phyloP scores from a whole-genome alignment of 2,113 vertebrate species.

The Paramormyrops kingsleyae region DNA sequence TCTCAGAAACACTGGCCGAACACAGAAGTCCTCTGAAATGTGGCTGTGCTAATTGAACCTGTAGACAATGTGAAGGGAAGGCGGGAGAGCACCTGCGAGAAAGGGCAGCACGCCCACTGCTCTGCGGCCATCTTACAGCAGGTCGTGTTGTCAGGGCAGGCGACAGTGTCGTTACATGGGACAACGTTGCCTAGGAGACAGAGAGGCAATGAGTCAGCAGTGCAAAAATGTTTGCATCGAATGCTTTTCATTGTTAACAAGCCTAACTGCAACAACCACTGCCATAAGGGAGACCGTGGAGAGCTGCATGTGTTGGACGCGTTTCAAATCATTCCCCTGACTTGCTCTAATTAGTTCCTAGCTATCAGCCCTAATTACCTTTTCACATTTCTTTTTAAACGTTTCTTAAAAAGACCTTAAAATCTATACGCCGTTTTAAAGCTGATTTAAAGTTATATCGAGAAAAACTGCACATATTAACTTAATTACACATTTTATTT shows the following conservation, averaged over 20 bases:
- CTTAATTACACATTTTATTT: neutral
- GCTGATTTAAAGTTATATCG: neutral
- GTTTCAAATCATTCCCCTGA: neutral
- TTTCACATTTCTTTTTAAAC: neutral
- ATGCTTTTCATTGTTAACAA: neutral
- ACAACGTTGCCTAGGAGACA: conserved; percentile 32
- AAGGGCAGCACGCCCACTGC: conserved; percentile 63
- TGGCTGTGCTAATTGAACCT: neutral
- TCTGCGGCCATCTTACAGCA: conserved; percentile 57
- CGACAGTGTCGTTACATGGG: conserved; percentile 51
- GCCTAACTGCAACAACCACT: neutral
- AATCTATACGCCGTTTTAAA: neutral
- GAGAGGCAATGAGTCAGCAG: neutral
- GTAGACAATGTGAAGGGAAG: neutral
- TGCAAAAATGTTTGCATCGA: neutral
- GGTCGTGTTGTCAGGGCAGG: conserved; percentile 63
- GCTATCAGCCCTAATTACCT: neutral
- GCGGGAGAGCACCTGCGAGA: conserved; percentile 40
- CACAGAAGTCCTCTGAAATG: neutral
- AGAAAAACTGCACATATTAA: neutral
- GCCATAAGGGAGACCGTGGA: neutral
- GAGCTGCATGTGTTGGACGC: neutral
- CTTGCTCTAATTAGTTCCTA: neutral
- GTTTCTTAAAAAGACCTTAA: neutral
- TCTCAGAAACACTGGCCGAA: neutral